Evolutionary conservation across 2,797 vertebrate species (phyloP).

Genomic region (Carapus acus): DNA sequence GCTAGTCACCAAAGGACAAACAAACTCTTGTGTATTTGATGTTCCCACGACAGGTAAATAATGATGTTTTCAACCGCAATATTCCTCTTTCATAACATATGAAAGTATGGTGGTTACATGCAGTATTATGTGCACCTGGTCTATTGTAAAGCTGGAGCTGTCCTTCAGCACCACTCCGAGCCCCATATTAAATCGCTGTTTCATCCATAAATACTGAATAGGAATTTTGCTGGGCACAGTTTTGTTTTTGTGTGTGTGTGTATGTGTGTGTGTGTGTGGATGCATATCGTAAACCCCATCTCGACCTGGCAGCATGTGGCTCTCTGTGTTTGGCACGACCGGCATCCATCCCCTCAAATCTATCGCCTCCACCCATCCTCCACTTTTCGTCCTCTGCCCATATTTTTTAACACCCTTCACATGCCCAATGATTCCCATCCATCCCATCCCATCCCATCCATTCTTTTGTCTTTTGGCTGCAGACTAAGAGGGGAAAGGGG

Average conservation of each 20-base stretch:
- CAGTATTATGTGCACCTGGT: no score
- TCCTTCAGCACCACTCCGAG: no score
- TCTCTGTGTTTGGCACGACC: conserved; percentile 36
- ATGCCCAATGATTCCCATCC: conserved; percentile 6
- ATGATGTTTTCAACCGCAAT: no score
- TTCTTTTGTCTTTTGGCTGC: conserved; percentile 9
- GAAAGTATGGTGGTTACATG: no score
- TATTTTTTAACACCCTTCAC: conserved; percentile 3
- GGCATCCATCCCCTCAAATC: conserved; percentile 26
- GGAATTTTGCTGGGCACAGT: no score
- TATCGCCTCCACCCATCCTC: not conserved
- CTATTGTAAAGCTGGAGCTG: no score
- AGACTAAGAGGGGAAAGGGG: conserved; percentile 34
- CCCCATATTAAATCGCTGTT: no score
- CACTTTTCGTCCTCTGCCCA: not conserved
- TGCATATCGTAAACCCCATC: conserved; percentile 17
- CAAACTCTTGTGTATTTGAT: no score
- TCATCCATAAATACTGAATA: no score
- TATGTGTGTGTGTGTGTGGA: not conserved
- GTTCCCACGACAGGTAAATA: no score
- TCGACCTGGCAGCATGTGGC: conserved; percentile 51
- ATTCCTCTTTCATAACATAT: no score
- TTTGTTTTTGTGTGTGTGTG: not conserved
- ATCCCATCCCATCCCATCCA: conserved; percentile 19
- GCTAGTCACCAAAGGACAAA: no score